Evolutionary conservation across 2,797 vertebrate genomes (phyloP).

Genomic region (Etheostoma nigrum): DNA sequence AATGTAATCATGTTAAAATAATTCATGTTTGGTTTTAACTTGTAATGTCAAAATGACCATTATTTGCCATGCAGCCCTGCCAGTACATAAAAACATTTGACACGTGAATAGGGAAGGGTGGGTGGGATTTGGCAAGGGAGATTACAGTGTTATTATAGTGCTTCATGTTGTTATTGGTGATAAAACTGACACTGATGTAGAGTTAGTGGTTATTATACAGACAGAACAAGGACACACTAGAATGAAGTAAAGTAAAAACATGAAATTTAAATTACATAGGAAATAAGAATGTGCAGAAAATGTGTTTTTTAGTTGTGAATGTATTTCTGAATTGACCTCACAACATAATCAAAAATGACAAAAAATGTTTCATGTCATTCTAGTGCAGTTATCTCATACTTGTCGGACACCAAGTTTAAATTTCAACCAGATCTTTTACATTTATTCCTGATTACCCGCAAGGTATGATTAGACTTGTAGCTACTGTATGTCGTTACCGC

Average conservation of each 20-base stretch:
- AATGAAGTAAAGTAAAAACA: conserved; percentile 60
- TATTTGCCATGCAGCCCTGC: conserved; percentile 43
- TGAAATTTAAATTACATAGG: conserved; percentile 1
- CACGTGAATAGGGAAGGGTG: conserved; percentile 66
- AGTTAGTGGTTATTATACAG: conserved; percentile 70
- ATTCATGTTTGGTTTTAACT: background rate
- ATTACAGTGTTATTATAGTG: conserved; percentile 54
- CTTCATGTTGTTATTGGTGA: conserved; percentile 73
- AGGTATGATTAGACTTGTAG: background rate
- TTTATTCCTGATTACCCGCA: background rate
- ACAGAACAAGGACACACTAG: conserved; percentile 66
- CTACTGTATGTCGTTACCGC: background rate
- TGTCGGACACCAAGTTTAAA: conserved; percentile 2
- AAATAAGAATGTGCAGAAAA: conserved; percentile 46
- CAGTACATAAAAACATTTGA: conserved; percentile 73
- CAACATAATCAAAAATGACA: background rate
- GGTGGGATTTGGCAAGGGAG: conserved; percentile 77
- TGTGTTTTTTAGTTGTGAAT: conserved; percentile 9
- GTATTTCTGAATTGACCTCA: conserved; percentile 8
- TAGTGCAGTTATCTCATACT: background rate
- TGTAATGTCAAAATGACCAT: conserved; percentile 30
- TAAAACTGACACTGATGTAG: conserved; percentile 53
- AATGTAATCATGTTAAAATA: background rate
- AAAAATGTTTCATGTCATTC: background rate
- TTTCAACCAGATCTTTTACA: conserved; percentile 4